phyloP scores from a whole-genome alignment of 1,140 invertebrate species.

The Schlechtendalia chinensis region DNA sequence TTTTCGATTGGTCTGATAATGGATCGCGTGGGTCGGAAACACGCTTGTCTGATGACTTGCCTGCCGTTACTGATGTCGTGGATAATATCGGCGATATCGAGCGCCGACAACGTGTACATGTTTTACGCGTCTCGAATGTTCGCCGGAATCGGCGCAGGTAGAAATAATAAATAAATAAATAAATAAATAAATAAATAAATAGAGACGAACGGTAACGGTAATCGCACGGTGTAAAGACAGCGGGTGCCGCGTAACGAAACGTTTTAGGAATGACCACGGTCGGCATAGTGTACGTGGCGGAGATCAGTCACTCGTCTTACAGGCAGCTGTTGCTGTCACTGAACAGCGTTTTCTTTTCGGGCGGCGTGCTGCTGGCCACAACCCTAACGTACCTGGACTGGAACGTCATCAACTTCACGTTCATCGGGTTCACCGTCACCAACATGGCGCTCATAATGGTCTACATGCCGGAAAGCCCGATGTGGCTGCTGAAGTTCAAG shows the following conservation, averaged over 20 bases:
- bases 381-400: slow-evolving; percentile 37
- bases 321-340: slow-evolving; percentile 61
- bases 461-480: slow-evolving; percentile 61
- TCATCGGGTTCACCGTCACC: slow-evolving; percentile 55
- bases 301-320: slow-evolving; percentile 61
- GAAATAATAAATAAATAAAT: not conserved
- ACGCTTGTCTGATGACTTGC: slow-evolving; percentile 60
- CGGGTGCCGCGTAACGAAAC: no score
- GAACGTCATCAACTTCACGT: slow-evolving; percentile 52
- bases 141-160: slow-evolving; percentile 59
- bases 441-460: slow-evolving; percentile 32
- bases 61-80: slow-evolving; percentile 64
- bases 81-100: slow-evolving; percentile 56
- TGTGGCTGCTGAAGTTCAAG: slow-evolving; percentile 57
- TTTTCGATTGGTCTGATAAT: slow-evolving; percentile 61
- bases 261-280: slow-evolving; percentile 55
- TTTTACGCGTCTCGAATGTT: slow-evolving; percentile 59
- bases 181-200: no score
- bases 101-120: slow-evolving; percentile 39
- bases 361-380: slow-evolving; percentile 60
- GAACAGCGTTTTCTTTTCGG: slow-evolving; percentile 58
- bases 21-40: slow-evolving; percentile 66
- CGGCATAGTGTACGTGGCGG: slow-evolving; percentile 61
- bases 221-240: no score
- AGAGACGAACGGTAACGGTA: not conserved